These are phyloP conservation scores for Amaurobius ferox DNA, from an alignment of 2,888 invertebrate genomes.

Conservation along the genomic window DNA sequence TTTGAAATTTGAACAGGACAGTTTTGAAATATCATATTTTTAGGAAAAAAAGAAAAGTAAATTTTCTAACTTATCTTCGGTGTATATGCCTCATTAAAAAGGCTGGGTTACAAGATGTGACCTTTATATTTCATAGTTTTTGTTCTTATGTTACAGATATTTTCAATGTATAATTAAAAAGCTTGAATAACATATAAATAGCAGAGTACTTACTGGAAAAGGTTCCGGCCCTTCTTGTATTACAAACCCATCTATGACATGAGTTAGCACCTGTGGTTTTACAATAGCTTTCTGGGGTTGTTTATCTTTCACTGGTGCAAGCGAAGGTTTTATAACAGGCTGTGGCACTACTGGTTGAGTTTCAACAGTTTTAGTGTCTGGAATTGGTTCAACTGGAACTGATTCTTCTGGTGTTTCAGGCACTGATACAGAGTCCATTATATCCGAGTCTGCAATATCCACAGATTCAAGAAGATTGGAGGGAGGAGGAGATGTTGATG, in stretches of 20 bases:
- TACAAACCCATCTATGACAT: conserved; percentile 97
- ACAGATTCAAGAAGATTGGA: neutral
- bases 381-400: neutral
- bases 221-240: conserved; percentile 88
- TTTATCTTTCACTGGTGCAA: conserved; percentile 70
- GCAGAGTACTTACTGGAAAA: conserved; percentile 77
- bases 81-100: no score
- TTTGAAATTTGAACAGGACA: no score
- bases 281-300: conserved; percentile 74
- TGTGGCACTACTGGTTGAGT: conserved; percentile 33
- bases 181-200: no score
- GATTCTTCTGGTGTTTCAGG: conserved; percentile 1
- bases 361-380: neutral
- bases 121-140: no score
- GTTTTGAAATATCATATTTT: no score
- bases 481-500: conserved; percentile 14
- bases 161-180: no score
- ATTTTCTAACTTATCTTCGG: no score
- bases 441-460: neutral
- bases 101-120: no score
- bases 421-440: neutral
- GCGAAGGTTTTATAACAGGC: conserved; percentile 32
- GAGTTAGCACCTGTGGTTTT: conserved; percentile 88
- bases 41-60: no score
- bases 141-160: no score